Conservation (phyloP, 2,797 vertebrate species). For the Vireo griseus region DNA sequence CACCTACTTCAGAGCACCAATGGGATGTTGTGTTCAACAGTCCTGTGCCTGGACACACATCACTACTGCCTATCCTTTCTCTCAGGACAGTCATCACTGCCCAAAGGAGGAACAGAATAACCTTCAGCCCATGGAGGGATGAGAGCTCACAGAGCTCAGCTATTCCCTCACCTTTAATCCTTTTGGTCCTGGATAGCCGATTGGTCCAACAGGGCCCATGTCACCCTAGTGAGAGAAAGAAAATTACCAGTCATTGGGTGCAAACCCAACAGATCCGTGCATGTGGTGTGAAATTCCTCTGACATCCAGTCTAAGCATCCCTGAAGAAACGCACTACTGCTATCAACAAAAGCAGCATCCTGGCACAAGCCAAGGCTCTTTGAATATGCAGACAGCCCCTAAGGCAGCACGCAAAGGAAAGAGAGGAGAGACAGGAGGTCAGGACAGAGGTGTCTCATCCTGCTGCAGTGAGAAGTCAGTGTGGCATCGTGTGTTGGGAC, state of each 20-base stretch:
- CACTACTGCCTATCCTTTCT: not conserved
- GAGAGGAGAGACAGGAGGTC: not conserved
- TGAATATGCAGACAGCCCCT: not conserved
- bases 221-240: conserved; percentile 84
- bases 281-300: not conserved
- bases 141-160: not conserved
- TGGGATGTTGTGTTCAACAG: not conserved
- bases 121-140: not conserved
- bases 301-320: not conserved
- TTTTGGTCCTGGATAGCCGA: conserved; percentile 88
- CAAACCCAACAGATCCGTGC: not conserved
- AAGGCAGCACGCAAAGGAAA: not conserved
- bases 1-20: not conserved
- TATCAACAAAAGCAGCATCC: not conserved
- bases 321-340: not conserved
- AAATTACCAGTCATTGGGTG: not conserved
- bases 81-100: not conserved
- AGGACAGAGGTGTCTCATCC: not conserved
- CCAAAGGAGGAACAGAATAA: not conserved
- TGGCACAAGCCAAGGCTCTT: not conserved
- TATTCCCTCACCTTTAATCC: conserved; percentile 90
- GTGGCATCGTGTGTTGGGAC: accelerated
- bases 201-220: conserved; percentile 86
- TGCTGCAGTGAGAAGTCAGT: not conserved
- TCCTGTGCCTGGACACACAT: not conserved